These are phyloP conservation scores for Anagrus nilaparvatae DNA, from an alignment of 1,140 invertebrate genomes.

Conservation along the genomic window DNA sequence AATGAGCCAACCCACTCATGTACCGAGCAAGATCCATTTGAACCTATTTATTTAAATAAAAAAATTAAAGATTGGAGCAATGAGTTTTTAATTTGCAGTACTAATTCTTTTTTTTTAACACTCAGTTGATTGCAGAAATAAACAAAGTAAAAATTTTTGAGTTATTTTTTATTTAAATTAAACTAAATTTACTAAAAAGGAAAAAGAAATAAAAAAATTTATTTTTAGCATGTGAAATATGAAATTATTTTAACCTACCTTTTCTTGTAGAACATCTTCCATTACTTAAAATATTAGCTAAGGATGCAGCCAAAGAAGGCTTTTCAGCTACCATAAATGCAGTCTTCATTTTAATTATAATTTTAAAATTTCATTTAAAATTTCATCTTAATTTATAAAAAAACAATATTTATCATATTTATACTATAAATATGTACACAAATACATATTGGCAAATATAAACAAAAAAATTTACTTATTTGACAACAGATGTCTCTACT, in stretches of 20 bases:
- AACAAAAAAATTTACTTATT: no score
- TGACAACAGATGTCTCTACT: no score
- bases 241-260: slow-evolving; percentile 56
- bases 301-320: slow-evolving; percentile 89
- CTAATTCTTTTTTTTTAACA: not conserved
- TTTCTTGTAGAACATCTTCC: slow-evolving; percentile 71
- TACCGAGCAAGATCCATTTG: slow-evolving; percentile 82
- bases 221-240: not conserved
- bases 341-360: slow-evolving; percentile 59
- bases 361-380: no score
- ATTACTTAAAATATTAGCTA: slow-evolving; percentile 91
- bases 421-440: no score
- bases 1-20: slow-evolving; percentile 89
- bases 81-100: not conserved
- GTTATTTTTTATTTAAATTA: no score
- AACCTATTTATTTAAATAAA: slow-evolving; percentile 46
- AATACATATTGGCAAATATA: no score
- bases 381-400: no score
- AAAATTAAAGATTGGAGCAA: slow-evolving; percentile 10
- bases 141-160: slow-evolving; percentile 17
- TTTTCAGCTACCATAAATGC: slow-evolving; percentile 99
- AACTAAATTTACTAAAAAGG: no score
- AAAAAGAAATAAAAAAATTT: slow-evolving; percentile 1
- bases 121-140: not conserved
- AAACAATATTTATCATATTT: no score